Percentiles rank a stretch among this genome's conserved stretches.
These are phyloP conservation scores for Noctuana brunneofusca DNA, from an alignment of 2,888 invertebrate genomes.

Conservation along the genomic window DNA sequence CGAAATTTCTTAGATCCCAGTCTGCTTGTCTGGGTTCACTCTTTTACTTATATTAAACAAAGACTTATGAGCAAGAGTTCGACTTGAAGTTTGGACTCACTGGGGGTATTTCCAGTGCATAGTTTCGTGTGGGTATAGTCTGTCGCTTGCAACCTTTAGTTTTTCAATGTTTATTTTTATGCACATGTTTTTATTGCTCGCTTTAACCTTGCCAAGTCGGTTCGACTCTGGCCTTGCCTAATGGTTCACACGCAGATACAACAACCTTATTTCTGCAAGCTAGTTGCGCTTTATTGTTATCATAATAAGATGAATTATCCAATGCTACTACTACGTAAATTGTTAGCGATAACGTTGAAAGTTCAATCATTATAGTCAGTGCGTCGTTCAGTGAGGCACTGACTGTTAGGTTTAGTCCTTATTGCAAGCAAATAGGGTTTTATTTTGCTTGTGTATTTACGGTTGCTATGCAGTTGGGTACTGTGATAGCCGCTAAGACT, in stretches of 20 bases:
- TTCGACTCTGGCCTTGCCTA: constrained; percentile 58
- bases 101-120: neutral
- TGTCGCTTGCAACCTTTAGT: constrained; percentile 17
- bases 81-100: neutral
- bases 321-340: constrained; percentile 28
- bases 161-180: constrained; percentile 39
- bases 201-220: constrained; percentile 66
- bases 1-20: neutral
- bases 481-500: constrained; percentile 9
- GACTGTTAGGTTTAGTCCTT: constrained; percentile 26
- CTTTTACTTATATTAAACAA: neutral
- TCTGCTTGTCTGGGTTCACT: neutral
- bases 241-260: constrained; percentile 52
- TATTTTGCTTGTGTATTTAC: constrained; percentile 8
- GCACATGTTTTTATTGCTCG: constrained; percentile 60
- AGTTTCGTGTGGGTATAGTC: neutral
- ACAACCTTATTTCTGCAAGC: constrained; percentile 36
- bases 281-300: constrained; percentile 41
- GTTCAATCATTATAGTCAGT: constrained; percentile 38
- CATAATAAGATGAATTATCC: constrained; percentile 41
- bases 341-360: constrained; percentile 34
- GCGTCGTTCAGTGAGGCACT: constrained; percentile 25
- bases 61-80: neutral
- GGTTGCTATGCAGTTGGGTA: constrained; percentile 28
- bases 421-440: constrained; percentile 26